Conservation (phyloP, 1,140 invertebrate genomes). For the Pseudomyrmex concolor region DNA sequence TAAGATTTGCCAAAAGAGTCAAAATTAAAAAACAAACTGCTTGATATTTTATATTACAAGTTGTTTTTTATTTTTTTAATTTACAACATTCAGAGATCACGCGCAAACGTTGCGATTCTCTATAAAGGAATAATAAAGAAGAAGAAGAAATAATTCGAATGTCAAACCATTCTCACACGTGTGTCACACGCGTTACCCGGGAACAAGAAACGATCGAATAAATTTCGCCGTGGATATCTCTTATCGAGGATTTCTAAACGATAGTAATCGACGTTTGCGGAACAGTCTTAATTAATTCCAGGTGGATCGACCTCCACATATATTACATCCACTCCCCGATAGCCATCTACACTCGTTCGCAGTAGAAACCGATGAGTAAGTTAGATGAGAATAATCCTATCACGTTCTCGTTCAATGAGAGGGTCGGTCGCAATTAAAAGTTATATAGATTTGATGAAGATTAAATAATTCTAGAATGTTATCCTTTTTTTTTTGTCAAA, state of each 20-base stretch:
- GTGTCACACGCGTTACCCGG: neutral
- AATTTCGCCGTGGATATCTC: constrained; percentile 52
- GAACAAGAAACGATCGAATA: constrained; percentile 44
- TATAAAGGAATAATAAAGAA: neutral
- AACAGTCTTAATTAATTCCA: constrained; percentile 69
- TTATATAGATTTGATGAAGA: constrained; percentile 20
- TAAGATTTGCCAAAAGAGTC: no score
- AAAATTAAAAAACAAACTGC: no score
- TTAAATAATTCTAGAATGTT: constrained; percentile 36
- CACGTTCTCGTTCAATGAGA: constrained; percentile 42
- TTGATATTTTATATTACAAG: no score
- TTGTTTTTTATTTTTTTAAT: neutral
- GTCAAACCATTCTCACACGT: constrained; percentile 18
- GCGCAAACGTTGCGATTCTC: neutral
- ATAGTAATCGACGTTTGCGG: constrained; percentile 65
- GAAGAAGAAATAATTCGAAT: constrained; percentile 8
- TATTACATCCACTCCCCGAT: constrained; percentile 64
- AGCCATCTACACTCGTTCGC: constrained; percentile 61
- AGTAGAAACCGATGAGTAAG: constrained; percentile 47
- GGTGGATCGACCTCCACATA: constrained; percentile 60
- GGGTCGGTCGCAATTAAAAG: constrained; percentile 45
- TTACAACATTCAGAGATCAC: neutral
- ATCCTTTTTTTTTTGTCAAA: neutral
- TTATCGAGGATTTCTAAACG: constrained; percentile 64
- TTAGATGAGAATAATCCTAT: constrained; percentile 53